A percentile compares a stretch with the other conserved stretches of the same genome.
Evolutionary conservation across 2,797 vertebrate species (phyloP).

Genomic region (Falco biarmicus): DNA sequence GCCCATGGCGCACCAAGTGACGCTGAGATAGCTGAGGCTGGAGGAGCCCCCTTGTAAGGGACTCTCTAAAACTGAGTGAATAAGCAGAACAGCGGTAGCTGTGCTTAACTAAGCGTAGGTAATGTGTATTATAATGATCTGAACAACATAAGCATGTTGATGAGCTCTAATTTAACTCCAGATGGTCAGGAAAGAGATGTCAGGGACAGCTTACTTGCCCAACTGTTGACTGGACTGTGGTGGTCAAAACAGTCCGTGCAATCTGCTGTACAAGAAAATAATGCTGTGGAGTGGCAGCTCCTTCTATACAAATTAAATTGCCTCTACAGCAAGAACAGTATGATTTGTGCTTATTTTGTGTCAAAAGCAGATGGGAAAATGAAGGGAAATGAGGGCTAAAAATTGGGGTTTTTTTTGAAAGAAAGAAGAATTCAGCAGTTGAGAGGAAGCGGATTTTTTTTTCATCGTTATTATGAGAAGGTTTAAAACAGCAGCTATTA

Average conservation of each 20-base stretch:
- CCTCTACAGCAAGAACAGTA: background rate
- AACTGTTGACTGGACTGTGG: background rate
- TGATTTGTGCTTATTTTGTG: background rate
- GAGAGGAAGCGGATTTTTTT: background rate
- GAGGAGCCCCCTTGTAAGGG: background rate
- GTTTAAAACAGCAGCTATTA: background rate
- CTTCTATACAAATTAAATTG: background rate
- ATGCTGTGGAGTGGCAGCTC: background rate
- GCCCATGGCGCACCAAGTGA: background rate
- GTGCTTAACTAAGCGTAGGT: background rate
- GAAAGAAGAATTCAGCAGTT: background rate
- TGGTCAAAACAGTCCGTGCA: background rate
- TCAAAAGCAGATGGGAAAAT: background rate
- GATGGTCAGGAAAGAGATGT: slow-evolving; percentile 33
- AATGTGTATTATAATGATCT: background rate
- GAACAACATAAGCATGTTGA: background rate
- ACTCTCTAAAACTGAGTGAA: background rate
- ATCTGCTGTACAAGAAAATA: background rate
- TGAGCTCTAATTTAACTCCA: slow-evolving; percentile 50
- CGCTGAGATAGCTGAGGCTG: background rate
- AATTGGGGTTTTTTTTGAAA: background rate
- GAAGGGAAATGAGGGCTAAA: background rate
- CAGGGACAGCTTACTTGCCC: background rate
- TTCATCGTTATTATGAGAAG: background rate
- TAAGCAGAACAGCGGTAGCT: background rate